These are phyloP conservation scores for Phainopepla nitens DNA, from an alignment of 2,113 vertebrate genomes.

Conservation along the genomic window DNA sequence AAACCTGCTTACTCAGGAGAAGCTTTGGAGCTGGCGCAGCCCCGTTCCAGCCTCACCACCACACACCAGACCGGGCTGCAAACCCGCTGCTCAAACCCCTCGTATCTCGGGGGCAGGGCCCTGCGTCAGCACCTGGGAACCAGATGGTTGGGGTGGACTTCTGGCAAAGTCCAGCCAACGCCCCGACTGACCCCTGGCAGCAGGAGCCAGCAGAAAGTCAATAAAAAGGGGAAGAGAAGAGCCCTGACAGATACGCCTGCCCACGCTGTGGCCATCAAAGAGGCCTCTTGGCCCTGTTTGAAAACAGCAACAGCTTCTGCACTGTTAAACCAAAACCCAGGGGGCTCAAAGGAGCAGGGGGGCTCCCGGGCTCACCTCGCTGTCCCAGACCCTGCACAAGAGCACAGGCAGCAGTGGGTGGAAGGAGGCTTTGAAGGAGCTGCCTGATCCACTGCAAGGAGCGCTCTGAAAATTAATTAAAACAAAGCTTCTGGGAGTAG, in stretches of 20 bases:
- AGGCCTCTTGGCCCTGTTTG: neutral
- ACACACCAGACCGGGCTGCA: accelerated
- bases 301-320: neutral
- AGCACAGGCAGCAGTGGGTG: accelerated
- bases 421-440: neutral
- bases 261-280: accelerated
- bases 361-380: accelerated
- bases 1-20: neutral
- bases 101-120: neutral
- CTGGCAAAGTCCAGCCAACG: neutral
- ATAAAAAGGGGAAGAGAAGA: neutral
- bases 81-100: accelerated
- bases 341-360: accelerated
- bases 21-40: neutral
- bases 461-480: neutral
- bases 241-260: neutral
- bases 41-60: neutral
- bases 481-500: constrained; percentile 25
- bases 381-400: neutral
- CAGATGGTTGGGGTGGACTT: neutral
- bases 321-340: neutral
- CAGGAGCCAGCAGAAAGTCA: neutral
- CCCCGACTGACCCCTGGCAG: neutral
- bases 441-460: neutral
- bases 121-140: neutral